Percentiles rank a stretch among this genome's conserved stretches.
phyloP scores from a whole-genome alignment of 2,113 vertebrate genomes.

The Lophochroa leadbeateri region DNA sequence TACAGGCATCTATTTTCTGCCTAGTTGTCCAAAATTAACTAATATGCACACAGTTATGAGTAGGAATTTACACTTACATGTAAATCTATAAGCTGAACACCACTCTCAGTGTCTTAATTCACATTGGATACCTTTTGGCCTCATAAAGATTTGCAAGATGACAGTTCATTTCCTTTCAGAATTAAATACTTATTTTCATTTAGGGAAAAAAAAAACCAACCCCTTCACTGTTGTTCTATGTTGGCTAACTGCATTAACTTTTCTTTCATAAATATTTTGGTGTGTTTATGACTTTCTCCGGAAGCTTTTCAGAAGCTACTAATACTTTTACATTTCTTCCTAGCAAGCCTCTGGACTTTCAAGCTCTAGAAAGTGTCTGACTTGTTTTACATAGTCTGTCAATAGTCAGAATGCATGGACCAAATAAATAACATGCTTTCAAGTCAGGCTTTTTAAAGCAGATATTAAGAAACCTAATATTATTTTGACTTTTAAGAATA shows the following conservation, averaged over 20 bases:
- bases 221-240: neutral
- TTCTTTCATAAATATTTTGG: neutral
- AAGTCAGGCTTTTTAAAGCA: neutral
- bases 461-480: neutral
- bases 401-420: neutral
- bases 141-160: neutral
- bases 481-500: neutral
- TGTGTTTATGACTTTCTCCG: neutral
- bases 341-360: neutral
- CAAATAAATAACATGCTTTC: neutral
- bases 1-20: neutral
- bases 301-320: neutral
- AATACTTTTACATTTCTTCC: neutral
- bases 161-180: neutral
- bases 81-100: neutral
- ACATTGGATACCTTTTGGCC: rapidly evolving
- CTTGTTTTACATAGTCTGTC: neutral
- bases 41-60: neutral
- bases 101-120: neutral
- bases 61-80: neutral
- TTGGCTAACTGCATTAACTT: neutral
- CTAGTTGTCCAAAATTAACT: neutral
- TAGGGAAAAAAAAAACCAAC: neutral
- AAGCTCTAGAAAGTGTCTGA: neutral
- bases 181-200: neutral